A percentile compares a stretch with the other conserved stretches of the same genome.
Conservation (phyloP, 1,140 invertebrate genomes). For the Venturia canescens region DNA sequence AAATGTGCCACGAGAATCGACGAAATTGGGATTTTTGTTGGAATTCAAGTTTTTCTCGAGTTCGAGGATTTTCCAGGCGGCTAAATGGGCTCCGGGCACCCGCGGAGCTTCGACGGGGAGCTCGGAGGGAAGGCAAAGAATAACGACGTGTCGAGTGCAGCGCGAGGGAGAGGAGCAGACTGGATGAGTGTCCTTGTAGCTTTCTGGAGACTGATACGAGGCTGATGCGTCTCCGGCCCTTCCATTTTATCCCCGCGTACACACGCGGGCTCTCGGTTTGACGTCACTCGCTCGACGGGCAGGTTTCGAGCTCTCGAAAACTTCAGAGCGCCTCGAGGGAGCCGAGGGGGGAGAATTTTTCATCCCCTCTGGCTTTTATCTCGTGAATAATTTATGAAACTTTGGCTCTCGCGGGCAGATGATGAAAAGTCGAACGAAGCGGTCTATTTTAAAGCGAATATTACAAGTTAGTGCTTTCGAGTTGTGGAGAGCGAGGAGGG, state of each 20-base stretch:
- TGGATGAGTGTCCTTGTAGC: conserved; percentile 6
- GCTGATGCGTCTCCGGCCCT: conserved; percentile 2
- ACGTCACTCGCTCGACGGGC: not conserved
- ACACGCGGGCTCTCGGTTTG: not conserved
- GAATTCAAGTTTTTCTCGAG: too few species aligned
- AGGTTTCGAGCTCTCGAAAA: not conserved
- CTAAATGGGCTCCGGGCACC: not conserved
- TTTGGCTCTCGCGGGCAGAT: not conserved
- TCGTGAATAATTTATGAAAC: not conserved
- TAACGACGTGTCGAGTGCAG: conserved; percentile 13
- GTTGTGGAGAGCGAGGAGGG: too few species aligned
- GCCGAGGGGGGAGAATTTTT: not conserved
- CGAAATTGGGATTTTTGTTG: too few species aligned
- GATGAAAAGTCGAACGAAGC: not conserved
- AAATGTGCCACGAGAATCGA: too few species aligned
- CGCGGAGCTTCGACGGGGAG: too few species aligned
- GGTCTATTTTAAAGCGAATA: not conserved
- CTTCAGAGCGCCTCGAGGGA: not conserved
- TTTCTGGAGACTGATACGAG: conserved; percentile 21
- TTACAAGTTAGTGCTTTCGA: too few species aligned
- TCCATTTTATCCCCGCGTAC: not conserved
- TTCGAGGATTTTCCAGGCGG: too few species aligned
- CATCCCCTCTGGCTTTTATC: not conserved
- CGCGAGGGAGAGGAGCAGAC: conserved; percentile 8
- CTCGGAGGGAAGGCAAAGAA: not conserved